These are phyloP conservation scores for Nannobrachium achirus DNA, from an alignment of 2,113 vertebrate species.

Conservation along the genomic window DNA sequence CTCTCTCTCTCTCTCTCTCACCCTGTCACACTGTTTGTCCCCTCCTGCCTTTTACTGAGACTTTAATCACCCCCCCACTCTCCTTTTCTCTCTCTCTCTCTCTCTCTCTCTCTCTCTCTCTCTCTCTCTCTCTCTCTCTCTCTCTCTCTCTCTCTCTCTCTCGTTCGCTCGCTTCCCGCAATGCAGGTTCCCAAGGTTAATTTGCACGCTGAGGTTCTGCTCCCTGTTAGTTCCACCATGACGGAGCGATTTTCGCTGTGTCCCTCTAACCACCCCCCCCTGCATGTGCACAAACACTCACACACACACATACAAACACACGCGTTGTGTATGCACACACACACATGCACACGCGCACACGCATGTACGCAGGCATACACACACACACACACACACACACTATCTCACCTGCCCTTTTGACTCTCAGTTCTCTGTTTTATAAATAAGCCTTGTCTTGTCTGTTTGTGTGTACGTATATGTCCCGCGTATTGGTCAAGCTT, in stretches of 20 bases:
- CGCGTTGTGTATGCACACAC: no score
- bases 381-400: no score
- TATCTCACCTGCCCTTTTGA: no score
- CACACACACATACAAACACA: no score
- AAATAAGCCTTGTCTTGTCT: no score
- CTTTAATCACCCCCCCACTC: not conserved
- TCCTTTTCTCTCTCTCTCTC: not conserved
- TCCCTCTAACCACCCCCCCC: not conserved
- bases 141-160: not conserved
- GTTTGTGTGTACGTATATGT: no score
- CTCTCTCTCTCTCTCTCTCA: not conserved
- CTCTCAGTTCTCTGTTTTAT: no score
- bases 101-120: not conserved
- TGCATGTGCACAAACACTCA: not conserved
- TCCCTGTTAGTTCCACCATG: slow-evolving; percentile 54
- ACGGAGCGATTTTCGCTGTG: slow-evolving; percentile 57
- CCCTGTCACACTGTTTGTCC: slow-evolving; percentile 21
- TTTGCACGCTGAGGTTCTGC: slow-evolving; percentile 74
- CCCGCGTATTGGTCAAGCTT: no score
- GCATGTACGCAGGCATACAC: no score
- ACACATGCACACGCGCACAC: no score
- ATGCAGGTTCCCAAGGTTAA: slow-evolving; percentile 80
- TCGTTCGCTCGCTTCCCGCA: slow-evolving; percentile 61
- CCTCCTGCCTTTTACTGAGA: slow-evolving; percentile 25
- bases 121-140: not conserved